Conservation (phyloP, 2,113 vertebrate species). For the Malurus melanocephalus region DNA sequence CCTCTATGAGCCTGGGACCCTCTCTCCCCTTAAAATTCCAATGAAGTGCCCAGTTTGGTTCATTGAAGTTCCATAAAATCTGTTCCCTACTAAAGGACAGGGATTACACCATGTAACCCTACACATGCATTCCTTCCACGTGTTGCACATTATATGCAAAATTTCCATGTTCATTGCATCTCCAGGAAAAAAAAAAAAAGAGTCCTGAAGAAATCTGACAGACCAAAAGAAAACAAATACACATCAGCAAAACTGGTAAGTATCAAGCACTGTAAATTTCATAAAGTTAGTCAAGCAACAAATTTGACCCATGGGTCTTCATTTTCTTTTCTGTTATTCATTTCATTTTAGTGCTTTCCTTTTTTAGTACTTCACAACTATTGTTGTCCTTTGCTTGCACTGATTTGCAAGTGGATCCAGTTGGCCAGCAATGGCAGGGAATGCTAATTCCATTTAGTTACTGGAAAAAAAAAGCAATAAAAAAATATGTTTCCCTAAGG, state of each 20-base stretch:
- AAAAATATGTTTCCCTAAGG: constrained; percentile 35
- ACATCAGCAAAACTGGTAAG: not conserved
- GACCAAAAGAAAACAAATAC: not conserved
- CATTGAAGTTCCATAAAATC: fast-evolving
- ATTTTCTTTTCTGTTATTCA: not conserved
- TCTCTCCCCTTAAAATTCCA: not conserved
- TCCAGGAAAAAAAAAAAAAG: not conserved
- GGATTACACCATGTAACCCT: not conserved
- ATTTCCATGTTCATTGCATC: not conserved
- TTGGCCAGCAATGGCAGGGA: not conserved
- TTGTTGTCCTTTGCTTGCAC: not conserved
- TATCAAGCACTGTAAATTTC: not conserved
- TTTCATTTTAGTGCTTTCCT: not conserved
- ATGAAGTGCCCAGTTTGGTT: not conserved
- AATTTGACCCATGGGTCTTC: not conserved
- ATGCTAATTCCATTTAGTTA: constrained; percentile 24
- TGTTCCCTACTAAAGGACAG: not conserved
- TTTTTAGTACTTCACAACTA: not conserved
- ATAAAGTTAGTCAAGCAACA: not conserved
- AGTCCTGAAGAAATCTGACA: not conserved
- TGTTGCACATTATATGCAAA: not conserved
- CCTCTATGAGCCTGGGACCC: not conserved
- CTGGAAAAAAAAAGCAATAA: not conserved
- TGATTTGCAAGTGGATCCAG: not conserved
- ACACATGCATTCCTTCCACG: not conserved